Evolutionary conservation across 2,888 invertebrate genomes (phyloP).

Genomic region (Drosophila greeni): DNA sequence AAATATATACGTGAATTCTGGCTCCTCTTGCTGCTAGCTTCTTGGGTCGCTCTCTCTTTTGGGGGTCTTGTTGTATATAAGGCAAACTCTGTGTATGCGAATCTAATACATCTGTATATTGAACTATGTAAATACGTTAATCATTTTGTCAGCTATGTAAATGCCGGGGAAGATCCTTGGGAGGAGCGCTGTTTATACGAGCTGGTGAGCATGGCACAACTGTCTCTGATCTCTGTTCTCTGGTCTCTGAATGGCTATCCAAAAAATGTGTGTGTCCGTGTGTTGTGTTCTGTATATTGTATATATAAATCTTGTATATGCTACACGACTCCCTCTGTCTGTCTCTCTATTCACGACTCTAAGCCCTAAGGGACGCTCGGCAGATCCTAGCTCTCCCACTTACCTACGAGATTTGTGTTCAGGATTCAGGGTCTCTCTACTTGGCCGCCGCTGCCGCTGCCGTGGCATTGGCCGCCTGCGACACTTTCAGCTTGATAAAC

Average conservation of each 20-base stretch:
- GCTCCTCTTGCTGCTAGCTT: slow-evolving; percentile 24
- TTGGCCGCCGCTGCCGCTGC: slow-evolving; percentile 66
- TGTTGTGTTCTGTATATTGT: slow-evolving; percentile 48
- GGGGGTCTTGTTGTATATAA: slow-evolving; percentile 60
- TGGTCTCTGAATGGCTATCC: slow-evolving; percentile 51
- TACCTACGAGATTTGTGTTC: slow-evolving; percentile 50
- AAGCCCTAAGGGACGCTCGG: slow-evolving; percentile 35
- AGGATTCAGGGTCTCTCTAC: slow-evolving; percentile 36
- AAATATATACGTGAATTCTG: slow-evolving; percentile 42
- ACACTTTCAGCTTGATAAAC: slow-evolving; percentile 77
- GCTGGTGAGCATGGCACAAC: slow-evolving; percentile 66
- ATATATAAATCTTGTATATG: slow-evolving; percentile 53
- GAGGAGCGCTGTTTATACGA: slow-evolving; percentile 33
- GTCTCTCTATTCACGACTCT: slow-evolving; percentile 45
- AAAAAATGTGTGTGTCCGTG: slow-evolving; percentile 60
- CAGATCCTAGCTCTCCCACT: slow-evolving; percentile 34
- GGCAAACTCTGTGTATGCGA: slow-evolving; percentile 60
- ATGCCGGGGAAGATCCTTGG: slow-evolving; percentile 65
- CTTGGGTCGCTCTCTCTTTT: slow-evolving; percentile 18
- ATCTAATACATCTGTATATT: slow-evolving; percentile 66
- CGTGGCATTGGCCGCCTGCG: slow-evolving; percentile 62
- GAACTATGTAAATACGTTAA: slow-evolving; percentile 68
- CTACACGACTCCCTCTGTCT: slow-evolving; percentile 47
- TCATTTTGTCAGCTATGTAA: slow-evolving; percentile 26
- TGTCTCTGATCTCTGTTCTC: slow-evolving; percentile 41